A percentile compares a stretch with the other conserved stretches of the same genome.
Evolutionary conservation across 1,140 invertebrate species (phyloP).

Genomic region (Drosophila serrata): DNA sequence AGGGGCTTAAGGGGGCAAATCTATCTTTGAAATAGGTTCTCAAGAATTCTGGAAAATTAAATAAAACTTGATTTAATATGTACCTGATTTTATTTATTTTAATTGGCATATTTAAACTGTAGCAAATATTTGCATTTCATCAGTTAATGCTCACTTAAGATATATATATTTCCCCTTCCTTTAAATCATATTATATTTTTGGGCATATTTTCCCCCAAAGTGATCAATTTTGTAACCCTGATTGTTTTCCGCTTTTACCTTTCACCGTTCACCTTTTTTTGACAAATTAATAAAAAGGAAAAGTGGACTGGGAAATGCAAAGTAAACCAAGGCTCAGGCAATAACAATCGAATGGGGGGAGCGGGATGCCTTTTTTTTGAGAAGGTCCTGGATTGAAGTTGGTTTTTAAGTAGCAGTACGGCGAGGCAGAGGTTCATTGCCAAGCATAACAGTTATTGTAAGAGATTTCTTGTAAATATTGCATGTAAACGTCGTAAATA

Average conservation of each 20-base stretch:
- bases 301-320: conserved; percentile 22
- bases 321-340: conserved; percentile 33
- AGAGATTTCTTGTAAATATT: conserved; percentile 83
- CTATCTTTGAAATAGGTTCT: neutral
- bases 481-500: conserved; percentile 82
- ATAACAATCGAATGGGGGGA: conserved; percentile 45
- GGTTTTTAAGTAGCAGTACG: conserved; percentile 26
- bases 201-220: conserved; percentile 8
- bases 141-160: neutral
- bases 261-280: conserved; percentile 20
- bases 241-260: conserved; percentile 37
- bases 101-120: neutral
- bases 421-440: conserved; percentile 29
- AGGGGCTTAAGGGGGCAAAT: neutral
- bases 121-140: too few species aligned
- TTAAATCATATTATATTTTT: conserved; percentile 2
- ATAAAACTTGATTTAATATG: neutral
- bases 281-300: conserved; percentile 70
- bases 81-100: neutral
- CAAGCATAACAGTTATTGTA: conserved; percentile 82
- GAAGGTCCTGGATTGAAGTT: conserved; percentile 8
- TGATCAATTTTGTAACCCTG: conserved; percentile 30
- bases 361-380: conserved; percentile 17
- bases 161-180: neutral
- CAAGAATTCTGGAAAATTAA: neutral